Evolutionary conservation across 2,113 vertebrate species (phyloP).

Genomic region (Pygoscelis antarcticus): DNA sequence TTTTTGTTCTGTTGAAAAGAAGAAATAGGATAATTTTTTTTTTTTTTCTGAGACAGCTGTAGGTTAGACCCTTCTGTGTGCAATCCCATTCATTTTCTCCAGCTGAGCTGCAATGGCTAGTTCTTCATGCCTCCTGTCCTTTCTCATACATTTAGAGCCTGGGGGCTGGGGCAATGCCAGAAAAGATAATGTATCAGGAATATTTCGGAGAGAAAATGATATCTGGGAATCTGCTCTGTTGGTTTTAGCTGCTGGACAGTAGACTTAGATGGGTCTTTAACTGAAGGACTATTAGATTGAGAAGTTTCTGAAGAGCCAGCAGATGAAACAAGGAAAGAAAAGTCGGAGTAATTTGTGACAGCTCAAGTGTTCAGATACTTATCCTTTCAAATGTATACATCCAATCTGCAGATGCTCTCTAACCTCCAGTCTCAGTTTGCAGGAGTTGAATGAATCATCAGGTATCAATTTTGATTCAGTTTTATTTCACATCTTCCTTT

Average conservation of each 20-base stretch:
- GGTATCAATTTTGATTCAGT: not conserved
- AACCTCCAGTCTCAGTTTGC: not conserved
- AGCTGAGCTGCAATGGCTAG: not conserved
- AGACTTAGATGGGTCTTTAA: not conserved
- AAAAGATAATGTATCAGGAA: not conserved
- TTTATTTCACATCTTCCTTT: not conserved
- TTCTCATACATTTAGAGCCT: not conserved
- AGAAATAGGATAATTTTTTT: not conserved
- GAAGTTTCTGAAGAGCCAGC: not conserved
- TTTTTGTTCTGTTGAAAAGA: not conserved
- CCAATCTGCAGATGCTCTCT: not conserved
- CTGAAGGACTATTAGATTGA: not conserved
- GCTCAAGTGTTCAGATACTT: not conserved
- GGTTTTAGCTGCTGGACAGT: not conserved
- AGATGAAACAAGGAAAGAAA: not conserved
- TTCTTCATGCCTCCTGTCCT: not conserved
- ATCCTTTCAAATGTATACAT: not conserved
- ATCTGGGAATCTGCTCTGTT: not conserved
- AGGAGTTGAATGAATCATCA: not conserved
- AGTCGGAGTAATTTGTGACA: not conserved
- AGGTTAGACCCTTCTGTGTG: not conserved
- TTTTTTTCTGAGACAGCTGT: not conserved
- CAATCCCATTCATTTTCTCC: not conserved
- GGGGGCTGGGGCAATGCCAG: accelerated
- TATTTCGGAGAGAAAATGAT: not conserved